Percentiles rank a stretch among this genome's conserved stretches.
Conservation (phyloP, 2,797 vertebrate genomes). For the Aldrovandia affinis region DNA sequence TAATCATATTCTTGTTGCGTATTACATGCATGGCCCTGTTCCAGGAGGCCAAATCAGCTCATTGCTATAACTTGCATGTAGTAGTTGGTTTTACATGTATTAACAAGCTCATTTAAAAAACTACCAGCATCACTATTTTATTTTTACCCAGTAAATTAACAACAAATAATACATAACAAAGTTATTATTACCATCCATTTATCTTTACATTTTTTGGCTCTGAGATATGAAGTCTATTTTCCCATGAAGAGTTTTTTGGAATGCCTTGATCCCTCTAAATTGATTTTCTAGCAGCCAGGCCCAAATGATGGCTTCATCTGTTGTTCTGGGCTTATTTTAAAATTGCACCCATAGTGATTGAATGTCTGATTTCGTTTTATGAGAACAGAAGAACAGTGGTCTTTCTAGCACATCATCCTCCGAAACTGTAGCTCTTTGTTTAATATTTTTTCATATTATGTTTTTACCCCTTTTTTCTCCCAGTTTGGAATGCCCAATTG, state of each 20-base stretch:
- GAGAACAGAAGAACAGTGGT: neutral
- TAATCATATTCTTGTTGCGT: neutral
- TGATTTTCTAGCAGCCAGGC: constrained; percentile 49
- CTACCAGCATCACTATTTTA: neutral
- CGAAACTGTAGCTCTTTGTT: no score
- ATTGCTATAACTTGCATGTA: neutral
- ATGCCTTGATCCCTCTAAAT: constrained; percentile 52
- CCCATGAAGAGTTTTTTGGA: constrained; percentile 41
- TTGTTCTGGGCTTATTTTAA: neutral
- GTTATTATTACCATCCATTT: neutral
- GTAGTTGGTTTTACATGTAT: neutral
- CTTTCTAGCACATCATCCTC: neutral
- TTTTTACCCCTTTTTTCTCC: no score
- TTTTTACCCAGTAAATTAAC: constrained; percentile 17
- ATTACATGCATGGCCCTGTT: neutral
- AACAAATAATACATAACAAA: neutral
- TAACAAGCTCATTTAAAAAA: neutral
- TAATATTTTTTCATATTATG: no score
- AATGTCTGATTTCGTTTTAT: neutral
- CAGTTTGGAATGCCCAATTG: no score
- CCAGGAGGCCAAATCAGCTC: constrained; percentile 4
- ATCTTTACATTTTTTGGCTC: constrained; percentile 2
- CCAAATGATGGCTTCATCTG: constrained; percentile 59
- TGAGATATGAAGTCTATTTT: constrained; percentile 6
- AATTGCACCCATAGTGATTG: constrained; percentile 15